phyloP scores from a whole-genome alignment of 2,888 invertebrate species.

The Tetranychus piercei region DNA sequence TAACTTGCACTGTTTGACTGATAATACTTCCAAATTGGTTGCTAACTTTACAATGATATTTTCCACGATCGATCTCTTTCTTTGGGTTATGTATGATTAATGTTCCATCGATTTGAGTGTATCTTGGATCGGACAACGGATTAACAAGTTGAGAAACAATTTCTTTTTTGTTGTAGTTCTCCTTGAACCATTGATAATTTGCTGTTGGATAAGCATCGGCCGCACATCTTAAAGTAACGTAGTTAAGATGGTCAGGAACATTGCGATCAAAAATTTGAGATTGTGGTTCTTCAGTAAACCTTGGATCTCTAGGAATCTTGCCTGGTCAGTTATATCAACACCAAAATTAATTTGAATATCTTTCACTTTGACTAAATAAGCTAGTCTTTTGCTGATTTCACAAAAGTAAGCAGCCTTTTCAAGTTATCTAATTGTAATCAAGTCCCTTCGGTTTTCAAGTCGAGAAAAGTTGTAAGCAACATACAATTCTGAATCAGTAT shows the following conservation, averaged over 20 bases:
- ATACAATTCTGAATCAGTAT: too few relatives aligned
- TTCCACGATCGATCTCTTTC: slow-evolving; percentile 54
- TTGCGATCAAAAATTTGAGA: slow-evolving; percentile 65
- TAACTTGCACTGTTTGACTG: slow-evolving; percentile 65
- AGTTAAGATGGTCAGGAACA: slow-evolving; percentile 46
- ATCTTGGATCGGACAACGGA: slow-evolving; percentile 51
- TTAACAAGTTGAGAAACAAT: slow-evolving; percentile 54
- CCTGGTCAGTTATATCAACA: slow-evolving; percentile 33
- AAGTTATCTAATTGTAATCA: too few relatives aligned
- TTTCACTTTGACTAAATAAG: background rate
- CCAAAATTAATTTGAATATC: background rate
- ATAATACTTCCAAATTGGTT: slow-evolving; percentile 72
- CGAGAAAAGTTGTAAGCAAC: too few relatives aligned
- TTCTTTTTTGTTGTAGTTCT: slow-evolving; percentile 61
- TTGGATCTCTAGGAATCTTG: slow-evolving; percentile 67
- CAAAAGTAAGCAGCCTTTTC: too few relatives aligned
- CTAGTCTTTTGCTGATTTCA: slow-evolving; percentile 27
- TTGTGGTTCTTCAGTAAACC: slow-evolving; percentile 62
- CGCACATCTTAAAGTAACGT: slow-evolving; percentile 47
- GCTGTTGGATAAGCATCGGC: slow-evolving; percentile 63
- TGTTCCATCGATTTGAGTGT: slow-evolving; percentile 74
- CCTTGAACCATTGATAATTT: slow-evolving; percentile 70
- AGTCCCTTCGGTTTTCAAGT: too few relatives aligned
- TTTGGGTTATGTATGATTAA: slow-evolving; percentile 70
- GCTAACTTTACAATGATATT: slow-evolving; percentile 76